Evolutionary conservation across 2,888 invertebrate genomes (phyloP), one percentile per base, ranked within the genome.

Genomic region (Apamea sordens): DNA sequence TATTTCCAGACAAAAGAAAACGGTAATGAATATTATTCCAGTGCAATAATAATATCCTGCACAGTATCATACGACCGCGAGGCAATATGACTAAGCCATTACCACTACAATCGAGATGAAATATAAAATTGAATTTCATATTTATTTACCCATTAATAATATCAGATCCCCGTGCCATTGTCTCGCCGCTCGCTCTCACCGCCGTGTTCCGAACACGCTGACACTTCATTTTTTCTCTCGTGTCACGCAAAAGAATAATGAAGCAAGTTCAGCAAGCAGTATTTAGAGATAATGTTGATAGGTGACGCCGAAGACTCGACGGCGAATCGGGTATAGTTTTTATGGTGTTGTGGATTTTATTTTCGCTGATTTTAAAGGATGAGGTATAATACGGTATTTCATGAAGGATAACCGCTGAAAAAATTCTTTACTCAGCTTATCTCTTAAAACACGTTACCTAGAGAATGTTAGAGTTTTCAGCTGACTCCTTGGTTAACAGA

Each of bases 151-250:
- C 87, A 88, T 88, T 89, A 89, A 89, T 88, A 91, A 86, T 81
- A 81, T 77, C 77, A 69, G 82, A 73, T 82, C 80, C 76, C 83
- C 75, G 76, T 76, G 77, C 86, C 84, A 87, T 89, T 90, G 84
- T 89, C 86, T 88, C 87, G 86, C 70, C 74, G 64, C 50, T 82
- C 81, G 82, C 83, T 83, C 85, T 84, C 88, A 80, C 78, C 77
- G 76, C 76, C 79, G 84, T 91, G 93, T 85, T 80, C 75, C 74
- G 83, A 87, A 82, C 84, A 83, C 79, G 91, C 89, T 91, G 93
- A 92, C 91, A 88, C 90, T 89, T 91, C 90, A 92, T 91, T 92
- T 92, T 92, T 93, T 90, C 89, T 89, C 85, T 91, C 92, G 89
- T 90, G 92, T 91, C 89, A 91, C 87, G 86, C 87, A 88, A 86